Percentiles rank a stretch among this genome's conserved stretches.
phyloP scores from a whole-genome alignment of 2,888 invertebrate species.

The Epiperipatus broadwayi region DNA sequence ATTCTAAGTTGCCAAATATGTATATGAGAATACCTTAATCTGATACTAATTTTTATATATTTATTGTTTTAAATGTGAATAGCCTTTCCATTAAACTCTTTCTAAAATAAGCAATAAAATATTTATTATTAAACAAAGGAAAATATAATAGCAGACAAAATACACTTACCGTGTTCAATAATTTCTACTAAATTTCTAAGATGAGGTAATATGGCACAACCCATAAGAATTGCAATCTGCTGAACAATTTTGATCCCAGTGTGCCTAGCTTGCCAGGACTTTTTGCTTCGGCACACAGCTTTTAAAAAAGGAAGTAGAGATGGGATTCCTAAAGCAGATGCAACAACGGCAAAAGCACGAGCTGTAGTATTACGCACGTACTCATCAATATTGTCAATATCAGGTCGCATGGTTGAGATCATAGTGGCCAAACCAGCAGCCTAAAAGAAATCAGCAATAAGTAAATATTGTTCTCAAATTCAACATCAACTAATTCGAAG shows the following conservation, averaged over 20 bases:
- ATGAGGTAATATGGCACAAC: constrained; percentile 96
- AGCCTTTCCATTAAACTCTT: no score
- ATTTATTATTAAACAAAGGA: not conserved
- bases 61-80: no score
- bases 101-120: no score
- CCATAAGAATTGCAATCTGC: constrained; percentile 98
- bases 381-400: constrained; percentile 98
- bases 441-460: constrained; percentile 19
- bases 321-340: constrained; percentile 93
- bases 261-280: constrained; percentile 95
- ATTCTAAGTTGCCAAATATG: no score
- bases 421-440: constrained; percentile 97
- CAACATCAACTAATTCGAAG: not conserved
- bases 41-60: no score
- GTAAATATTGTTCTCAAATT: not conserved
- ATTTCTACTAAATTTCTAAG: constrained; percentile 94
- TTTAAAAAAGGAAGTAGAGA: constrained; percentile 91
- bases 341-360: constrained; percentile 97
- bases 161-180: constrained; percentile 74
- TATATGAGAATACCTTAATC: no score
- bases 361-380: constrained; percentile 99
- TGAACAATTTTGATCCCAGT: constrained; percentile 99
- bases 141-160: no score
- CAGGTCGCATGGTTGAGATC: constrained; percentile 99
- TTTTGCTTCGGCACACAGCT: constrained; percentile 96